Conservation (phyloP, 2,888 invertebrate genomes). For the Cetonia aurata region DNA sequence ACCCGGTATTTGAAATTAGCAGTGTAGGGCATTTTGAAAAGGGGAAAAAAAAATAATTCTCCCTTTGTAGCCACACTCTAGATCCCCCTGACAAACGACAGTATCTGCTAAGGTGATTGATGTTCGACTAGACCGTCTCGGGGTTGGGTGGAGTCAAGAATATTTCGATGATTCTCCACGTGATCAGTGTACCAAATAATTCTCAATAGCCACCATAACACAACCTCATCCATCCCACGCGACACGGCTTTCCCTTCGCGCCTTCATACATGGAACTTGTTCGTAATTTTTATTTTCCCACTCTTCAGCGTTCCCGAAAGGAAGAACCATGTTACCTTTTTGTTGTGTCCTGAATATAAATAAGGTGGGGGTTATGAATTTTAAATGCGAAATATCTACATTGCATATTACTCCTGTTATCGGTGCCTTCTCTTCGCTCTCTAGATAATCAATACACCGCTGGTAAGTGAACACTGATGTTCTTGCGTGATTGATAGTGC, state of each 20-base stretch:
- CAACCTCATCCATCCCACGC: too few species aligned
- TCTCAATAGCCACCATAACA: conserved; percentile 35
- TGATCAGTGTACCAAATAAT: conserved; percentile 53
- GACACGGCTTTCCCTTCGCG: too few species aligned
- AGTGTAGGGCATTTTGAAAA: too few species aligned
- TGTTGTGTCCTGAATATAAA: conserved; percentile 34
- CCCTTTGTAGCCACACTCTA: conserved; percentile 50
- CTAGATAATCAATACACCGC: conserved; percentile 21
- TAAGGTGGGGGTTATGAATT: conserved; percentile 30
- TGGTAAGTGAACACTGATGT: neutral
- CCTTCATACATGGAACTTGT: neutral
- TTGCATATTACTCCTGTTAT: conserved; percentile 23
- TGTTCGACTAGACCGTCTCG: conserved; percentile 47
- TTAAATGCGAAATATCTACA: conserved; percentile 22
- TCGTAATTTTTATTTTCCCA: conserved; percentile 9
- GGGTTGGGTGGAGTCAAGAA: conserved; percentile 54
- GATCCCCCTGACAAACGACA: conserved; percentile 58
- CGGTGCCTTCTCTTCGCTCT: neutral
- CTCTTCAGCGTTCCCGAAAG: neutral
- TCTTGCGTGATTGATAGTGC: too few species aligned
- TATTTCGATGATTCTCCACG: conserved; percentile 56
- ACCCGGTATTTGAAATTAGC: too few species aligned
- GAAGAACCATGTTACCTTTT: conserved; percentile 3
- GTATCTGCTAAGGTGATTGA: conserved; percentile 57
- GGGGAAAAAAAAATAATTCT: too few species aligned